Conservation (phyloP, 2,113 vertebrate species). For the Leptosomus discolor region DNA sequence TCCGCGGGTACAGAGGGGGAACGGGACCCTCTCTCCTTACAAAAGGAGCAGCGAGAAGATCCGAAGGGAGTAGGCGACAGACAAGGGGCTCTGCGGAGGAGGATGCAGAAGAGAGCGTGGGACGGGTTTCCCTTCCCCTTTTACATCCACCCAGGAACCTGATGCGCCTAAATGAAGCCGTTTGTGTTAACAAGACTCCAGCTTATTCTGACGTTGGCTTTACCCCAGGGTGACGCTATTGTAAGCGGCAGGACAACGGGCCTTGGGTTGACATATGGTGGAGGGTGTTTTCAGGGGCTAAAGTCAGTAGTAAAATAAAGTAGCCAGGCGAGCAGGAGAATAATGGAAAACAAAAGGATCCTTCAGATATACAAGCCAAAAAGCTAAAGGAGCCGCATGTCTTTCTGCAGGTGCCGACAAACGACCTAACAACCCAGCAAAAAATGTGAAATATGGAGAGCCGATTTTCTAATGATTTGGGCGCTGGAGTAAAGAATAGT, state of each 20-base stretch:
- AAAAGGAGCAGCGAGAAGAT: background rate
- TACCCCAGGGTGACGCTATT: conserved; percentile 43
- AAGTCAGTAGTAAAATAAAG: conserved; percentile 54
- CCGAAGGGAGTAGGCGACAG: background rate
- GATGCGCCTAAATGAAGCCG: conserved; percentile 46
- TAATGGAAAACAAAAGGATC: conserved; percentile 69
- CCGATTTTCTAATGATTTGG: background rate
- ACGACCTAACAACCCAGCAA: background rate
- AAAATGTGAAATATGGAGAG: background rate
- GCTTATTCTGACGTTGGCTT: background rate
- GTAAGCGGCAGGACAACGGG: conserved; percentile 10
- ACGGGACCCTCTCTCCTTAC: background rate
- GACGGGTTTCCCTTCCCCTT: background rate
- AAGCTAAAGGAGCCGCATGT: background rate
- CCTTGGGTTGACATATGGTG: conserved; percentile 69
- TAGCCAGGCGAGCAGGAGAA: conserved; percentile 46
- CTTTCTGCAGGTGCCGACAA: background rate
- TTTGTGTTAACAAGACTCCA: conserved; percentile 1
- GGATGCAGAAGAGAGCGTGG: background rate
- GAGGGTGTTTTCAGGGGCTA: conserved; percentile 46
- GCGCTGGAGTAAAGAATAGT: background rate
- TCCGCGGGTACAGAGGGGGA: background rate
- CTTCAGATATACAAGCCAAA: conserved; percentile 27
- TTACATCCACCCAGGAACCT: background rate
- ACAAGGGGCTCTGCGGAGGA: background rate